Conservation (phyloP, 2,797 vertebrate species). For the Sebastes matsubarae region DNA sequence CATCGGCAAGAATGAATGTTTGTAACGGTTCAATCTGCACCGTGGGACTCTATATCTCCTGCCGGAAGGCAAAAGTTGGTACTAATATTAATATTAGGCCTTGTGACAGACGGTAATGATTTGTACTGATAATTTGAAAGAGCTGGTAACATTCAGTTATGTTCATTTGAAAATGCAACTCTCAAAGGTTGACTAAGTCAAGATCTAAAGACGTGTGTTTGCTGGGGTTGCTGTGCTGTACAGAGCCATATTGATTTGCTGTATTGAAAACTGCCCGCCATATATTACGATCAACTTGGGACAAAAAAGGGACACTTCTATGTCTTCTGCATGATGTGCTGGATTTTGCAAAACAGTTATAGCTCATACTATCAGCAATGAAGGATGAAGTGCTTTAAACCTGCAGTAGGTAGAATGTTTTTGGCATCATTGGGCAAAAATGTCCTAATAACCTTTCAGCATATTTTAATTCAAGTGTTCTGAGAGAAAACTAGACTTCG, state of each 20-base stretch:
- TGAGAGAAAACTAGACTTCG: too few species aligned
- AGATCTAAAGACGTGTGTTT: neutral
- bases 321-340: neutral
- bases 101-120: neutral
- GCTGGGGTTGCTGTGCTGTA: neutral
- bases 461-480: too few species aligned
- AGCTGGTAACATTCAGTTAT: neutral
- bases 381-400: neutral
- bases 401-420: too few species aligned
- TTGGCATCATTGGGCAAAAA: too few species aligned
- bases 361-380: neutral
- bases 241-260: neutral
- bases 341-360: neutral
- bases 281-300: neutral
- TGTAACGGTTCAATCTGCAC: too few species aligned
- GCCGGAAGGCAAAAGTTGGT: too few species aligned
- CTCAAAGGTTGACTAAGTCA: neutral
- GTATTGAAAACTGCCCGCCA: too few species aligned
- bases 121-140: neutral
- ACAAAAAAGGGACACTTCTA: neutral
- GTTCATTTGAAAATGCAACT: neutral
- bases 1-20: too few species aligned
- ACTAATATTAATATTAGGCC: neutral
- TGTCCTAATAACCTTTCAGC: too few species aligned
- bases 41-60: too few species aligned